Conservation (phyloP, 1,140 invertebrate species). For the Parapsyche elsis region DNA sequence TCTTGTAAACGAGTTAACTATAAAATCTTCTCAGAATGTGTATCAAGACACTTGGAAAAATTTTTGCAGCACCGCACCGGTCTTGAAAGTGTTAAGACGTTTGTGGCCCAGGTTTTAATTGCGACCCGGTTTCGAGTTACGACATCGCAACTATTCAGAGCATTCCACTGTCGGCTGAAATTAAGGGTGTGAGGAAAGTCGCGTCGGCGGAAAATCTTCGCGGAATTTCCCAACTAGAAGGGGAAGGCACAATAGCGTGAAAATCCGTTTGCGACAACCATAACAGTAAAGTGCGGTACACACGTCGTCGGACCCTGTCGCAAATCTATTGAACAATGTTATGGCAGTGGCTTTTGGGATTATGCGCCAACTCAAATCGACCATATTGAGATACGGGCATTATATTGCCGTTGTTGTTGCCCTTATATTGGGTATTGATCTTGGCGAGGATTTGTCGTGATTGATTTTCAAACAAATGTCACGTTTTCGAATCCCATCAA, state of each 20-base stretch:
- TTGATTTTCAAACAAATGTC: no score
- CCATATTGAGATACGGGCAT: neutral
- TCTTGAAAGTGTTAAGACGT: no score
- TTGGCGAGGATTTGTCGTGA: no score
- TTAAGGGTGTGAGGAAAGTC: neutral
- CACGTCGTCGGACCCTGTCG: neutral
- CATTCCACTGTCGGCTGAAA: neutral
- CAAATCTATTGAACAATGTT: neutral
- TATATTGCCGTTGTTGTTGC: neutral
- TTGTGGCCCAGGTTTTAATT: no score
- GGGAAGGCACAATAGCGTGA: neutral
- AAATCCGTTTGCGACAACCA: neutral
- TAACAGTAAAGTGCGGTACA: neutral
- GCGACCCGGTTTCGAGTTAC: no score
- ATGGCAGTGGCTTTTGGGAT: neutral
- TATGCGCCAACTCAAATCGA: neutral
- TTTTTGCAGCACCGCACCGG: no score
- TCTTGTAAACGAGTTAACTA: no score
- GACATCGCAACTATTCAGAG: constrained; percentile 13
- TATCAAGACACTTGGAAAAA: no score
- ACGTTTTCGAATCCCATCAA: no score
- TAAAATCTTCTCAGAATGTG: no score
- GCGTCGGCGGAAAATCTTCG: neutral
- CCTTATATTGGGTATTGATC: no score
- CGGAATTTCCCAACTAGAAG: neutral